Evolutionary conservation across 2,888 invertebrate species (phyloP), one percentile per base, ranked within the genome.

Genomic region (Isoperla grammatica): DNA sequence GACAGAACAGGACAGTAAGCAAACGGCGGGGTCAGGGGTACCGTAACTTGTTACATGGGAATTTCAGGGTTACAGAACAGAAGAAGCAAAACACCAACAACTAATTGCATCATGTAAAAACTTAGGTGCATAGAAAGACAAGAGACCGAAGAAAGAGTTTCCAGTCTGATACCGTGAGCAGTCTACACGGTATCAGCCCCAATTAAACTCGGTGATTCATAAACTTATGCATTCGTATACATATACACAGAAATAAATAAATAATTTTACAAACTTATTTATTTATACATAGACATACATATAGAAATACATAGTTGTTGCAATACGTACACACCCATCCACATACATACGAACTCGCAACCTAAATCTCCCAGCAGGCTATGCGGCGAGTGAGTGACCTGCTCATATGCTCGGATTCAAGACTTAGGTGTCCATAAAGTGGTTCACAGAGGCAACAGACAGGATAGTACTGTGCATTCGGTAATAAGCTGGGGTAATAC

Each of bases 351-450:
- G 63, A 62, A 59, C 65, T 61, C 63, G 56, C 66, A 64, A 54
- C 17, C 61, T 50, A 62, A 49, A 58, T 40, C 60, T 62, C 65
- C 56, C 61, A 61, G 62, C 61, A 61, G 62, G 29, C 57, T 23
- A 29, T 46, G 62, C 48, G 49, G 46, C 40, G 23, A 50, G 54
- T 54, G 45, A 37, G 43, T 22, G 53, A 29, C 46, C 56, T 45
- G 57, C 54, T 29, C 29, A 29, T 29, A 29, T 29, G 29, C 29
- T 29, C 56, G 54, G 53, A 55, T 59, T 37, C 59, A 61, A 65
- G 63, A 63, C 57, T 58, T 60, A 65, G 63, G 63, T 65, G 65
- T 63, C 63, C 65, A 65, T 65, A 65, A 65, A 64, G 65, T 65
- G 60, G 62, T 64, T 49, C 62, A 63, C 63, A 65, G 62, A 63